phyloP scores from a whole-genome alignment of 2,888 invertebrate species.

The Hoplodrina blanda region DNA sequence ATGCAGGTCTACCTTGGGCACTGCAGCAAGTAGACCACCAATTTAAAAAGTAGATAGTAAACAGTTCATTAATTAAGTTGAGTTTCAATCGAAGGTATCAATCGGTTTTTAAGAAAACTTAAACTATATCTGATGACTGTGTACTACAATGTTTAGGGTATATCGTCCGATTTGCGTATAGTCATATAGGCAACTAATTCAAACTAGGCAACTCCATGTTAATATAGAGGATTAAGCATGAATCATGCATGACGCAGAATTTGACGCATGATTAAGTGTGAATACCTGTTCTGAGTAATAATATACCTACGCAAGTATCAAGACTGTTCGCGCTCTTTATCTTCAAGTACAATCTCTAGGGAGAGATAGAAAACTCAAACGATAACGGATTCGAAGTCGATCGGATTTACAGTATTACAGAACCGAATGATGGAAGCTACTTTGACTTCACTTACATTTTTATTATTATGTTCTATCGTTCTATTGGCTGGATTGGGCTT shows the following conservation, averaged over 20 bases:
- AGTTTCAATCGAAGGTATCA: too few relatives aligned
- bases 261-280: constrained; percentile 36
- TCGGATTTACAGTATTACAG: constrained; percentile 38
- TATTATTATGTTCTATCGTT: constrained; percentile 23
- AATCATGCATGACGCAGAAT: constrained; percentile 27
- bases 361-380: constrained; percentile 42
- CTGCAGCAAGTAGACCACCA: too few relatives aligned
- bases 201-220: constrained; percentile 17
- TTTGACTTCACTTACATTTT: constrained; percentile 19
- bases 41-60: too few relatives aligned
- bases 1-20: too few relatives aligned
- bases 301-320: neutral
- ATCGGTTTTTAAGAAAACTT: too few relatives aligned
- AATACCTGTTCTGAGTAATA: constrained; percentile 16
- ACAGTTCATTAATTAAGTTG: too few relatives aligned
- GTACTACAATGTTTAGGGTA: neutral
- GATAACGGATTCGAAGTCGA: constrained; percentile 38
- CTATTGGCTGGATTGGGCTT: constrained; percentile 9
- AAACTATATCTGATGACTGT: too few relatives aligned
- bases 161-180: neutral
- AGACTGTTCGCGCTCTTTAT: constrained; percentile 15
- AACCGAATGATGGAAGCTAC: neutral
- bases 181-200: neutral
- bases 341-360: constrained; percentile 26
- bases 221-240: constrained; percentile 29